Evolutionary conservation across 2,888 invertebrate species (phyloP).

Genomic region (Nymphalis c-album): DNA sequence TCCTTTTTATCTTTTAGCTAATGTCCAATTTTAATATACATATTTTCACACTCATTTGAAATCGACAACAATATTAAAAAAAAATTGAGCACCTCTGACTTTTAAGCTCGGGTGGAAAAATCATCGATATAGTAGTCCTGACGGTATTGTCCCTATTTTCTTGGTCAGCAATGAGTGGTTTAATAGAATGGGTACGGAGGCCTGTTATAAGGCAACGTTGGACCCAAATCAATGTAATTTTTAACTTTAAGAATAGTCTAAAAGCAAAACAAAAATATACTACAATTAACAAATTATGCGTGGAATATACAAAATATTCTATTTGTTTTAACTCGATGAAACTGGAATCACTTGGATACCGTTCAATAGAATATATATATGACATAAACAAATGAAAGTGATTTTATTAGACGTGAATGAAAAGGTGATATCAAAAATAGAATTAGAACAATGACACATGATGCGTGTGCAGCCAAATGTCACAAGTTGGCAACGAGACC

Average conservation of each 20-base stretch:
- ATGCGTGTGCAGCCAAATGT: constrained; percentile 18
- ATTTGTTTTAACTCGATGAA: background rate
- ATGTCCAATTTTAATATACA: too few relatives aligned
- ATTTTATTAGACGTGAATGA: constrained; percentile 3
- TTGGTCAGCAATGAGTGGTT: too few relatives aligned
- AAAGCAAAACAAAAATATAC: background rate
- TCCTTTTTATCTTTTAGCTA: too few relatives aligned
- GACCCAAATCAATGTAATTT: constrained; percentile 26
- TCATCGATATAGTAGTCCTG: too few relatives aligned
- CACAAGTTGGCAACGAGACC: constrained; percentile 16
- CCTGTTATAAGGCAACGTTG: constrained; percentile 15
- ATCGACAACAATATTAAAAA: too few relatives aligned
- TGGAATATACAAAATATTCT: background rate
- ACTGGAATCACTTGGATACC: background rate
- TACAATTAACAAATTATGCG: background rate
- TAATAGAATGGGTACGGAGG: too few relatives aligned
- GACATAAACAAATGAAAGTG: constrained; percentile 10
- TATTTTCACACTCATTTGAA: too few relatives aligned
- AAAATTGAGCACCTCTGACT: too few relatives aligned
- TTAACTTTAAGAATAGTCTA: background rate
- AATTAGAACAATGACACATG: constrained; percentile 15
- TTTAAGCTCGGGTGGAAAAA: too few relatives aligned
- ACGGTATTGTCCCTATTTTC: too few relatives aligned
- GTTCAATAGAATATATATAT: constrained; percentile 3
- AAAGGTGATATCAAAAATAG: constrained; percentile 19